Base-by-base conservation (phyloP, 2,888 invertebrate species). In the Drosophila nr. perissopoda region DNA sequence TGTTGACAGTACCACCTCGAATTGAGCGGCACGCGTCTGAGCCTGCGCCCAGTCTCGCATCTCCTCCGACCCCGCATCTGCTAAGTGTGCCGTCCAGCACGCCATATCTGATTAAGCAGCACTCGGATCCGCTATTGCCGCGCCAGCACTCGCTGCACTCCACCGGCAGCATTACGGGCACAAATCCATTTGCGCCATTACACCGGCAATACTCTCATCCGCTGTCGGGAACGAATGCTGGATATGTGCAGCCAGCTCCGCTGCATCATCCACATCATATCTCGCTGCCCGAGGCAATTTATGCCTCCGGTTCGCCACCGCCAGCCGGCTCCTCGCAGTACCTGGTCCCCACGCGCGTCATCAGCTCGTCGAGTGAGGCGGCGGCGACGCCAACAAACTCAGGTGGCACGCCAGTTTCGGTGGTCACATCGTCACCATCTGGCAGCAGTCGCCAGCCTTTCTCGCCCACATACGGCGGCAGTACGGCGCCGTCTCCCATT, bases 111-210 rank as follows among this genome's bases (percentile, higher is more conserved):
- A 94, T 95, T 31, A 96, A 96, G 89, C 96, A 96, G 88, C 95
- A 95, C 91, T 95, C 95, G 34, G 95, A 95, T 92, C 95, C 95
- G 1, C 87, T 95, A 58, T 87, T 95, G 78, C 95, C 95, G 31
- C 95, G 94, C 84, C 95, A 95, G 91, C 94, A 94, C 64, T 92
- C 93, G 48, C 56, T 87, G 66, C 77, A 89, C 29, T 82, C 84
- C 8, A 78, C 82, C 27, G 62, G 74, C 27, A 69, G 83, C 52
- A 66, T 82, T 2, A 66, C 78, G 11, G 78, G 83, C 42, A 85
- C 72, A 48, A 91, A 90, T 79, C 90, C 91, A 0, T 92, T 90
- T 69, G 89, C 91, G 10, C 87, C 91, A 69, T 91, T 94, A 61
- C 94, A 94, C 78, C 92, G 94, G 38, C 94, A 94, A 87, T 94